These are phyloP conservation scores for Drosophila paucipuncta DNA, from an alignment of 2,888 invertebrate species.

Conservation along the genomic window DNA sequence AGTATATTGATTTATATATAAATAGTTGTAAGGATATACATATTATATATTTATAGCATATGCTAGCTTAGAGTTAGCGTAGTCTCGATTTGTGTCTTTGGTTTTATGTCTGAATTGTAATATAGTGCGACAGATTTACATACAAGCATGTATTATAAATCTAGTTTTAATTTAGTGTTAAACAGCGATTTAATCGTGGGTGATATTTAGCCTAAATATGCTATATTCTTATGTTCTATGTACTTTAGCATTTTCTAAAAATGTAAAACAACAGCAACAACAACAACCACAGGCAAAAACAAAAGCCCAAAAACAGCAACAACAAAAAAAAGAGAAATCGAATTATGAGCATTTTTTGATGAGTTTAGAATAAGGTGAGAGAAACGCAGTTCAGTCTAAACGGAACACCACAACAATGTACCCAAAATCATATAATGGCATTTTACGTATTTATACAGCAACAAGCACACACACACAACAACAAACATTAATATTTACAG, in stretches of 20 bases:
- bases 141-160: slow-evolving; percentile 73
- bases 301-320: slow-evolving; percentile 11
- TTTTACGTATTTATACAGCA: slow-evolving; percentile 38
- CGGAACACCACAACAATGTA: slow-evolving; percentile 49
- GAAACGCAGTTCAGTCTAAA: slow-evolving; percentile 37
- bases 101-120: slow-evolving; percentile 74
- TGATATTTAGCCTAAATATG: slow-evolving; percentile 85
- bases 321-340: slow-evolving; percentile 11
- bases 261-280: slow-evolving; percentile 55
- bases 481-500: slow-evolving; percentile 63
- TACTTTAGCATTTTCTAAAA: slow-evolving; percentile 81
- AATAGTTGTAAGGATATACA: slow-evolving; percentile 41
- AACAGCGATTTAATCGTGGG: slow-evolving; percentile 85
- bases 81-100: slow-evolving; percentile 70
- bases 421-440: slow-evolving; percentile 58
- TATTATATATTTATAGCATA: slow-evolving; percentile 33
- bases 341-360: slow-evolving; percentile 55
- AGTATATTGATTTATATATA: slow-evolving; percentile 34
- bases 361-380: slow-evolving; percentile 22
- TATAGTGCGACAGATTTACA: slow-evolving; percentile 61
- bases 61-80: slow-evolving; percentile 69
- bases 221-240: slow-evolving; percentile 80
- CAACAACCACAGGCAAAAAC: slow-evolving; percentile 31
- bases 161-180: slow-evolving; percentile 79
- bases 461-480: slow-evolving; percentile 15